phyloP scores from a whole-genome alignment of 2,888 invertebrate genomes.

The Crossocerus cetratus region DNA sequence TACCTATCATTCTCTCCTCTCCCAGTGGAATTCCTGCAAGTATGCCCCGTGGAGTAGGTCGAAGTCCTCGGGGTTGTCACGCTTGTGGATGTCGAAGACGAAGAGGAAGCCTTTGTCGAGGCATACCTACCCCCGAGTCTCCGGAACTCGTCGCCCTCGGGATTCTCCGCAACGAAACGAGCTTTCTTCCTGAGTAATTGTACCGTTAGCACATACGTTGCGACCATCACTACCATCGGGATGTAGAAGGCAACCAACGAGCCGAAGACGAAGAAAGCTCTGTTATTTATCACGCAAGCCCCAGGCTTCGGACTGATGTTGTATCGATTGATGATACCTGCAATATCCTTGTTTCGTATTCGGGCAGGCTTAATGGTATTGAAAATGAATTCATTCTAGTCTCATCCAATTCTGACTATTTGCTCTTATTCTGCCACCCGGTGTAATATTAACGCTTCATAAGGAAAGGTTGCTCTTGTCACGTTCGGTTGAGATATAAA shows the following conservation, averaged over 20 bases:
- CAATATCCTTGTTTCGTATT: conserved; percentile 36
- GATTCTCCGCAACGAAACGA: conserved; percentile 83
- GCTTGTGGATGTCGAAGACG: conserved; percentile 43
- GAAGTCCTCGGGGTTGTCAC: conserved; percentile 44
- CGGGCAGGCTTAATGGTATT: not conserved
- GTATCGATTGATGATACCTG: conserved; percentile 86
- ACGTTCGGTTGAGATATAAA: no score
- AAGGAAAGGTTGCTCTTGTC: no score
- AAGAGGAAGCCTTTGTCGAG: conserved; percentile 59
- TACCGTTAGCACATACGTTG: conserved; percentile 93
- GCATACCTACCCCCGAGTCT: conserved; percentile 76
- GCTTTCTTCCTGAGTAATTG: conserved; percentile 90
- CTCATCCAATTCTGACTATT: no score
- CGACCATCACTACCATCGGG: conserved; percentile 96
- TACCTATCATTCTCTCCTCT: conserved; percentile 71
- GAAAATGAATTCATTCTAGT: no score
- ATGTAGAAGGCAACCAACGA: conserved; percentile 96
- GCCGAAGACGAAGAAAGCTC: conserved; percentile 93
- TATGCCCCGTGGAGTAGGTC: conserved; percentile 47
- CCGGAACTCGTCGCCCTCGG: conserved; percentile 81
- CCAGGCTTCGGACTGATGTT: conserved; percentile 90
- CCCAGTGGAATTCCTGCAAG: conserved; percentile 77
- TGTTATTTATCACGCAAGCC: conserved; percentile 89
- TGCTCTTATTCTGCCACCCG: no score
- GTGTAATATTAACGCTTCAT: no score